These are phyloP conservation scores for Schizotus pectinicornis DNA, from an alignment of 2,888 invertebrate genomes.

Conservation along the genomic window DNA sequence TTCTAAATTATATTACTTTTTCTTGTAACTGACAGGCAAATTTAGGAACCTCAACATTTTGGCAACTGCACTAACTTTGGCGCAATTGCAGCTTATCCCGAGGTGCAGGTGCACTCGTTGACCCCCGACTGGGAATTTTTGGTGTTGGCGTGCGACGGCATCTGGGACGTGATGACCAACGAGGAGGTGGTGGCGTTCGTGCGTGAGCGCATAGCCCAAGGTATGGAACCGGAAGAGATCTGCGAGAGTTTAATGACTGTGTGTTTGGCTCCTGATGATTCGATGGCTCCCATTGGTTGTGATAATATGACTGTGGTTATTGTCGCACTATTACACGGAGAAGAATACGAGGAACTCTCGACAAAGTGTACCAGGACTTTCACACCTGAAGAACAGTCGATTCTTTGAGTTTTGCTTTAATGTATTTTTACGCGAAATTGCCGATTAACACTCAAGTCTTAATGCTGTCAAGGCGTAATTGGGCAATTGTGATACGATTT, in stretches of 20 bases:
- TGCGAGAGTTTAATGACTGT: conserved; percentile 95
- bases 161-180: conserved; percentile 98
- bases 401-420: conserved; percentile 6
- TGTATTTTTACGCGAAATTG: conserved; percentile 17
- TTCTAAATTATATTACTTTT: too few species aligned
- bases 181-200: conserved; percentile 94
- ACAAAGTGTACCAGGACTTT: conserved; percentile 39
- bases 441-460: too few species aligned
- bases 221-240: conserved; percentile 90
- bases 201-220: conserved; percentile 77
- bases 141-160: conserved; percentile 97
- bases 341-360: conserved; percentile 54
- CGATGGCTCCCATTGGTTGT: conserved; percentile 96
- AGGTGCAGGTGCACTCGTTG: conserved; percentile 81
- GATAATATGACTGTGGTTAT: conserved; percentile 99
- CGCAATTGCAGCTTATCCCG: conserved; percentile 79
- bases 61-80: neutral
- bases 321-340: conserved; percentile 75
- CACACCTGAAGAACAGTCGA: neutral
- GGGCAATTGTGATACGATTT: too few species aligned
- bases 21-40: too few species aligned
- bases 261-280: conserved; percentile 96
- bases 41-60: too few species aligned
- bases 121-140: conserved; percentile 95
- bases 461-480: too few species aligned